Percentiles rank a stretch among this genome's conserved stretches.
These are phyloP conservation scores for Pseudomugil gertrudae DNA, from an alignment of 2,797 vertebrate species.

Conservation along the genomic window DNA sequence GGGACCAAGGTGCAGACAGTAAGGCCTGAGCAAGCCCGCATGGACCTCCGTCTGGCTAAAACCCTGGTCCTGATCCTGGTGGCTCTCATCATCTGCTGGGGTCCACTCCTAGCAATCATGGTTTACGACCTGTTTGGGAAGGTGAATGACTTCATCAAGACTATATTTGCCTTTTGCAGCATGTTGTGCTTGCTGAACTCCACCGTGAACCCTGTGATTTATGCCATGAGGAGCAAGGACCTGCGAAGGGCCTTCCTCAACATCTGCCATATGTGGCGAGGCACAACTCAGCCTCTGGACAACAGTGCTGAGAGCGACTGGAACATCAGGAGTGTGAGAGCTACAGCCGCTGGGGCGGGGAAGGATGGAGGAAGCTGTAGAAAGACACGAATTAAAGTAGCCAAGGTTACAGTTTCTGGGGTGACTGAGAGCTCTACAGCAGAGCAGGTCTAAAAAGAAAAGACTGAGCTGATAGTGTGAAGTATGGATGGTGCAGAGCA, in stretches of 20 bases:
- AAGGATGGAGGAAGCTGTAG: slow-evolving; percentile 81
- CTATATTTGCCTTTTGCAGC: slow-evolving; percentile 96
- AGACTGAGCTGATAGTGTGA: slow-evolving; percentile 37
- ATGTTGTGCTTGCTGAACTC: slow-evolving; percentile 98
- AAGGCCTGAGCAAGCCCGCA: slow-evolving; percentile 93
- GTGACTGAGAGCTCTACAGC: slow-evolving; percentile 90
- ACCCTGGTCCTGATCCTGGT: slow-evolving; percentile 96
- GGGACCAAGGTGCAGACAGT: slow-evolving; percentile 95
- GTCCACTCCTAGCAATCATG: slow-evolving; percentile 97
- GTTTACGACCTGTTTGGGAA: slow-evolving; percentile 97
- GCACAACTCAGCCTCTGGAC: slow-evolving; percentile 86
- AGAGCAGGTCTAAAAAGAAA: slow-evolving; percentile 83
- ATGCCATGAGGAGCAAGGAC: slow-evolving; percentile 97
- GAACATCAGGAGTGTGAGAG: slow-evolving; percentile 89
- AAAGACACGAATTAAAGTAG: slow-evolving; percentile 92
- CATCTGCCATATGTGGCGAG: slow-evolving; percentile 89
- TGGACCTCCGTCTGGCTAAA: slow-evolving; percentile 98
- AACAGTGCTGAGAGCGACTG: slow-evolving; percentile 95
- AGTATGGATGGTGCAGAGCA: slow-evolving; percentile 41
- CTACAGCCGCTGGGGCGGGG: slow-evolving; percentile 82
- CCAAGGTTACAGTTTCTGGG: slow-evolving; percentile 95
- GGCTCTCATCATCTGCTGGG: slow-evolving; percentile 98
- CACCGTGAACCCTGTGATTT: slow-evolving; percentile 98
- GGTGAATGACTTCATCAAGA: slow-evolving; percentile 96
- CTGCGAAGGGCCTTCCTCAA: slow-evolving; percentile 92